A percentile compares a stretch with the other conserved stretches of the same genome.
Evolutionary conservation across 2,113 vertebrate species (phyloP).

Genomic region (Agapornis roseicollis): DNA sequence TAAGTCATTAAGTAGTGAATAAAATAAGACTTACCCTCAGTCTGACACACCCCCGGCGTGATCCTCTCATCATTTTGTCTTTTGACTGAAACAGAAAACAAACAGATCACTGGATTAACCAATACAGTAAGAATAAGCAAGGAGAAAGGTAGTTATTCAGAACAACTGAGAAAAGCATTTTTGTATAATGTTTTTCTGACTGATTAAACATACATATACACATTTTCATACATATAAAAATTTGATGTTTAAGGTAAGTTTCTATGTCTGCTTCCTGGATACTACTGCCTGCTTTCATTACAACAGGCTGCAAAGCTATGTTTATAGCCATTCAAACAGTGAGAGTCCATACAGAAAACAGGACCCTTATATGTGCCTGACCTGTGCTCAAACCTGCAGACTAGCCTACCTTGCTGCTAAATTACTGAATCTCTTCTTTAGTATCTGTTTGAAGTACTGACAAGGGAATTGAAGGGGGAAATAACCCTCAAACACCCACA

Average conservation of each 20-base stretch:
- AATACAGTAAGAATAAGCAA: background rate
- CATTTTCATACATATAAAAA: background rate
- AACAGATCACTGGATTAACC: slow-evolving; percentile 13
- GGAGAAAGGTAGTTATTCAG: background rate
- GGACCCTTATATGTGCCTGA: background rate
- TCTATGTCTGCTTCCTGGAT: background rate
- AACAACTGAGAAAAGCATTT: background rate
- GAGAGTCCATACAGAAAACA: background rate
- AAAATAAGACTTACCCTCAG: slow-evolving; percentile 78
- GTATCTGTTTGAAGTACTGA: background rate
- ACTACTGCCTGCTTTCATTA: background rate
- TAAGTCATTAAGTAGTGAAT: background rate
- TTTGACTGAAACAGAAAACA: slow-evolving; percentile 87
- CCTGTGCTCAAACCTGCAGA: background rate
- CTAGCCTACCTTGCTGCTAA: background rate
- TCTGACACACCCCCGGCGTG: slow-evolving; percentile 95
- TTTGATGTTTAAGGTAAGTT: background rate
- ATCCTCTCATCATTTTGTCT: slow-evolving; percentile 99
- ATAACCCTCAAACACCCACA: background rate
- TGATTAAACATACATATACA: no score
- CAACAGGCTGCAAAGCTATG: background rate
- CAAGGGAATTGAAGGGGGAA: background rate
- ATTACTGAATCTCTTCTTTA: background rate
- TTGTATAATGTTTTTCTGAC: background rate
- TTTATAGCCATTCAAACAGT: background rate